Conservation (phyloP, 2,113 vertebrate genomes). For the Nothocercus nigrocapillus region DNA sequence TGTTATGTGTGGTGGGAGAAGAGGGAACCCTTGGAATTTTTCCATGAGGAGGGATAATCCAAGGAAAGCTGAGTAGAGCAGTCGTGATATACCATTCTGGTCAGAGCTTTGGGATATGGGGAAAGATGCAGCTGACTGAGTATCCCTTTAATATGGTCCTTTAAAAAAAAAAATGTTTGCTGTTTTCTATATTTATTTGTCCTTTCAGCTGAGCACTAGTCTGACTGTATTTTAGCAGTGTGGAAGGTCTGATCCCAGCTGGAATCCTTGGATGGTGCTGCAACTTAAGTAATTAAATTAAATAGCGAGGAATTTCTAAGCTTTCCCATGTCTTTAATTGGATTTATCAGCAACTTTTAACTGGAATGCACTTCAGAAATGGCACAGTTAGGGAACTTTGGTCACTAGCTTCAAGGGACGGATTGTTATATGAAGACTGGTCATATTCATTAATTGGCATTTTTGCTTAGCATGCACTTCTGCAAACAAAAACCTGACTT, state of each 20-base stretch:
- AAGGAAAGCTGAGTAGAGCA: not conserved
- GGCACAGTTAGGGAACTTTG: not conserved
- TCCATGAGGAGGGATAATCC: accelerated
- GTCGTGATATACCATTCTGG: not conserved
- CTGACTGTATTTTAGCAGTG: not conserved
- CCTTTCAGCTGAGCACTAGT: not conserved
- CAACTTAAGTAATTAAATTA: not conserved
- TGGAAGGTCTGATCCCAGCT: not conserved
- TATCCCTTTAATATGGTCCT: not conserved
- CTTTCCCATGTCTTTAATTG: not conserved
- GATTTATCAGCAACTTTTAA: not conserved
- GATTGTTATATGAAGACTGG: not conserved
- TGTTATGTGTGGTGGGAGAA: accelerated
- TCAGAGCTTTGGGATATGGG: not conserved
- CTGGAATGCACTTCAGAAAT: not conserved
- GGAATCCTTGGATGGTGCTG: not conserved
- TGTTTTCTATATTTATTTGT: not conserved
- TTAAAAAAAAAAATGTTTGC: not conserved
- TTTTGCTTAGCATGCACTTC: not conserved
- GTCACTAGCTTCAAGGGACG: not conserved
- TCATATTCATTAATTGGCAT: not conserved
- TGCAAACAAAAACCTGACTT: not conserved
- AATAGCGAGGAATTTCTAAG: not conserved
- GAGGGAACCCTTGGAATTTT: not conserved
- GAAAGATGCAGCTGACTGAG: not conserved